Evolutionary conservation across 1,140 invertebrate genomes (phyloP).

Genomic region (Tyrophagus putrescentiae): DNA sequence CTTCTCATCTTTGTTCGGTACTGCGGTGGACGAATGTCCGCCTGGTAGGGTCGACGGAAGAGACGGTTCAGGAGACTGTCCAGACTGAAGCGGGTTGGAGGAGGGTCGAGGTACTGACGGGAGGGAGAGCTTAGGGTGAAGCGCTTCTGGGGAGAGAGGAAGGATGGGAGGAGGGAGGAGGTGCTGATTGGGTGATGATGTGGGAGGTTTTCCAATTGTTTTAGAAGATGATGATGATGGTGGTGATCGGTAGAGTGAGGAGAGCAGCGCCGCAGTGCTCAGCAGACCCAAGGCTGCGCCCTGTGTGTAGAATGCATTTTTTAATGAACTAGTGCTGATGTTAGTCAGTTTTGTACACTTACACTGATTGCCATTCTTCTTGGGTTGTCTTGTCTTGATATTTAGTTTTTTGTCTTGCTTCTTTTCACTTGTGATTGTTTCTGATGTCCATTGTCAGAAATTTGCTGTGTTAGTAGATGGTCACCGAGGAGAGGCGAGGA

Average conservation of each 20-base stretch:
- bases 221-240: not conserved
- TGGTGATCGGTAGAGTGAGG: not conserved
- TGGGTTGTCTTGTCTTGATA: too few relatives aligned
- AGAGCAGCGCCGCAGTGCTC: not conserved
- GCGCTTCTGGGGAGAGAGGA: not conserved
- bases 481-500: too few relatives aligned
- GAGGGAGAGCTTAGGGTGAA: not conserved
- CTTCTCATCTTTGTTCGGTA: too few relatives aligned
- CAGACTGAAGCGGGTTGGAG: constrained; percentile 6
- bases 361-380: constrained; percentile 7
- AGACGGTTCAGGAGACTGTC: not conserved
- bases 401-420: too few relatives aligned
- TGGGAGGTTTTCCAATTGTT: not conserved
- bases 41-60: not conserved
- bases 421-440: too few relatives aligned
- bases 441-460: too few relatives aligned
- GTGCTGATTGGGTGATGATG: not conserved
- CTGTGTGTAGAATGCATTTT: not conserved
- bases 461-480: too few relatives aligned
- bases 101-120: not conserved
- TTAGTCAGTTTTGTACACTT: not conserved
- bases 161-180: not conserved
- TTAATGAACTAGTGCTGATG: not conserved
- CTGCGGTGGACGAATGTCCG: not conserved
- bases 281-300: not conserved